phyloP scores from a whole-genome alignment of 2,797 vertebrate species.

The Aulostomus chinensis region DNA sequence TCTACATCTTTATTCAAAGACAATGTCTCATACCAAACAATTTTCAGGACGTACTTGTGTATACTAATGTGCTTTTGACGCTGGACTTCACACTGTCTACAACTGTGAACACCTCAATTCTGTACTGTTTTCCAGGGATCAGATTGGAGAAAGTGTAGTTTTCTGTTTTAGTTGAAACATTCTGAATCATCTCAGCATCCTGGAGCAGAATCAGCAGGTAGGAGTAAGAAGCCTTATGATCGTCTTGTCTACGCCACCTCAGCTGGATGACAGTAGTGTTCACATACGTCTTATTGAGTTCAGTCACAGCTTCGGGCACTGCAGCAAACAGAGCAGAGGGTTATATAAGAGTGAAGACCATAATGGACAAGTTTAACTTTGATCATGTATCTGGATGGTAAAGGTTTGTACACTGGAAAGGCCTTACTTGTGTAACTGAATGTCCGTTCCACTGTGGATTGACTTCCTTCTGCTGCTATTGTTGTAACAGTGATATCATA shows the following conservation, averaged over 20 bases:
- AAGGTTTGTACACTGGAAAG: too few species aligned
- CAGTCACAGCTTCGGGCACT: conserved; percentile 65
- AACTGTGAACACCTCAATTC: conserved; percentile 50
- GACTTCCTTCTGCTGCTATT: conserved; percentile 7
- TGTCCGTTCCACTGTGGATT: conserved; percentile 8
- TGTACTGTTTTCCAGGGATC: conserved; percentile 50
- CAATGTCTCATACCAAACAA: too few species aligned
- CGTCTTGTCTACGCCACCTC: conserved; percentile 47
- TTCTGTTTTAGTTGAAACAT: background rate
- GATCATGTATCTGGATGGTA: background rate
- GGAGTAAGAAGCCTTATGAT: conserved; percentile 44
- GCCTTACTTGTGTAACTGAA: conserved; percentile 68
- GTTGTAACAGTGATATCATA: conserved; percentile 58
- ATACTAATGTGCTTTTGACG: accelerated
- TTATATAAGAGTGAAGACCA: conserved; percentile 4
- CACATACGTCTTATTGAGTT: conserved; percentile 13
- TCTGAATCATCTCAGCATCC: accelerated
- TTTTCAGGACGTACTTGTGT: conserved; percentile 62
- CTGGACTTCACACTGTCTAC: conserved; percentile 37
- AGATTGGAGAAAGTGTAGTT: conserved; percentile 28
- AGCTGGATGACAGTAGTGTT: conserved; percentile 48
- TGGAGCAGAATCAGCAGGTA: conserved; percentile 41
- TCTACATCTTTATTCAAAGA: too few species aligned
- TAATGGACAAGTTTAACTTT: background rate
- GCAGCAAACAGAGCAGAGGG: conserved; percentile 17